Conservation (phyloP, 1,140 invertebrate genomes). For the Pteromalus puparum region DNA sequence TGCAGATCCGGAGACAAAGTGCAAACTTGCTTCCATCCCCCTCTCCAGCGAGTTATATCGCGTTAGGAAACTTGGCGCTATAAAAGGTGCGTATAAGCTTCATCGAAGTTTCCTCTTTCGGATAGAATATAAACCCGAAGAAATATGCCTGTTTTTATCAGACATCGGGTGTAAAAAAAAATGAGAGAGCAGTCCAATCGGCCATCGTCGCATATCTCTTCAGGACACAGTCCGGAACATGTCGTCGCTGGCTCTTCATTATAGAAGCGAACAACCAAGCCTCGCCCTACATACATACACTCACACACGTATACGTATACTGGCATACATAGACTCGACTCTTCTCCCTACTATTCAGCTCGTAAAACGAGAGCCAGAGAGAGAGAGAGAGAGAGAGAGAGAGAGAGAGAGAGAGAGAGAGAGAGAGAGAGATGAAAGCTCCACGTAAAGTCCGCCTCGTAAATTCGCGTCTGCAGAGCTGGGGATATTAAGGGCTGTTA, state of each 20-base stretch:
- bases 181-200: too few species aligned
- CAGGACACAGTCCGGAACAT: not conserved
- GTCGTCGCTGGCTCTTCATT: conserved; percentile 33
- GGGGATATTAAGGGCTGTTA: conserved; percentile 4
- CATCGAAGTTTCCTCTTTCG: too few species aligned
- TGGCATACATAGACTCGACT: not conserved
- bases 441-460: conserved; percentile 41
- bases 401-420: conserved; percentile 27
- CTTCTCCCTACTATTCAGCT: not conserved
- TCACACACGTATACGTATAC: not conserved
- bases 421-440: not conserved
- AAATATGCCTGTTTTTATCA: too few species aligned
- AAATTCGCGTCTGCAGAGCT: conserved; percentile 32
- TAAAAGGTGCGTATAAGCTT: not conserved
- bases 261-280: not conserved
- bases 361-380: conserved; percentile 20
- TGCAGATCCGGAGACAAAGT: not conserved
- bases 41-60: too few species aligned
- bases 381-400: conserved; percentile 21
- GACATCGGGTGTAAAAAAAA: not conserved
- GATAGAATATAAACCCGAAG: too few species aligned
- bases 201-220: not conserved
- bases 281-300: not conserved
- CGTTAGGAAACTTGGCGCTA: not conserved
- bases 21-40: not conserved